A percentile compares a stretch with the other conserved stretches of the same genome.
Evolutionary conservation across 1,140 invertebrate species (phyloP).

Genomic region (Patella vulgata): DNA sequence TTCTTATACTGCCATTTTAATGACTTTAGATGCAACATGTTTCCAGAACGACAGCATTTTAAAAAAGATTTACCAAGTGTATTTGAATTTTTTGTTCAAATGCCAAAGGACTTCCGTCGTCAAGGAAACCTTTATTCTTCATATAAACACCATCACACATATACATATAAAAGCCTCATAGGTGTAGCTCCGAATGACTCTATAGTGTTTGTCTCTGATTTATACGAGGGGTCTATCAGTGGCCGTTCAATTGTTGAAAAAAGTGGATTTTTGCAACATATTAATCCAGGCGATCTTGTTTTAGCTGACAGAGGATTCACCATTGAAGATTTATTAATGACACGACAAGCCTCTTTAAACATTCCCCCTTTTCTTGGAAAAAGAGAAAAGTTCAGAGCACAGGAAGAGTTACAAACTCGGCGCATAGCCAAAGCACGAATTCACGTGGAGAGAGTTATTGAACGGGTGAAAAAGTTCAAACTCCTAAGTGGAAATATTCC

Average conservation of each 20-base stretch:
- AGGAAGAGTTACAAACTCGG: constrained; percentile 15
- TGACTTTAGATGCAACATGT: too few relatives aligned
- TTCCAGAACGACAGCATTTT: too few relatives aligned
- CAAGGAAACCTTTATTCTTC: constrained; percentile 52
- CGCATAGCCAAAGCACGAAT: constrained; percentile 29
- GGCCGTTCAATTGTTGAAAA: constrained; percentile 29
- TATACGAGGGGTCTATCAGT: constrained; percentile 26
- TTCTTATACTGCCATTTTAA: too few relatives aligned
- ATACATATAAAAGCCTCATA: constrained; percentile 38
- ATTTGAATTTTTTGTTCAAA: too few relatives aligned
- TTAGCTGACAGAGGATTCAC: constrained; percentile 45
- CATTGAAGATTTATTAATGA: constrained; percentile 23
- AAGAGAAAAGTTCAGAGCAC: constrained; percentile 5
- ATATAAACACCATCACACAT: constrained; percentile 53
- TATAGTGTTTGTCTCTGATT: constrained; percentile 25
- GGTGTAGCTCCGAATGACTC: constrained; percentile 38
- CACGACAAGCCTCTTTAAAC: constrained; percentile 16
- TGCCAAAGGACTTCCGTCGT: too few relatives aligned
- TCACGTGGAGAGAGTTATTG: constrained; percentile 29
- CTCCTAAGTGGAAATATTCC: constrained; percentile 28
- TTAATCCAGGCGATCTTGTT: constrained; percentile 36
- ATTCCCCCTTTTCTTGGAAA: constrained; percentile 33
- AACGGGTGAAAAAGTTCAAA: constrained; percentile 29
- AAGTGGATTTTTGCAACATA: constrained; percentile 28
- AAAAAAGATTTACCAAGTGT: too few relatives aligned